Evolutionary conservation across 2,113 vertebrate genomes (phyloP).

Genomic region (Muntiacus reevesi): DNA sequence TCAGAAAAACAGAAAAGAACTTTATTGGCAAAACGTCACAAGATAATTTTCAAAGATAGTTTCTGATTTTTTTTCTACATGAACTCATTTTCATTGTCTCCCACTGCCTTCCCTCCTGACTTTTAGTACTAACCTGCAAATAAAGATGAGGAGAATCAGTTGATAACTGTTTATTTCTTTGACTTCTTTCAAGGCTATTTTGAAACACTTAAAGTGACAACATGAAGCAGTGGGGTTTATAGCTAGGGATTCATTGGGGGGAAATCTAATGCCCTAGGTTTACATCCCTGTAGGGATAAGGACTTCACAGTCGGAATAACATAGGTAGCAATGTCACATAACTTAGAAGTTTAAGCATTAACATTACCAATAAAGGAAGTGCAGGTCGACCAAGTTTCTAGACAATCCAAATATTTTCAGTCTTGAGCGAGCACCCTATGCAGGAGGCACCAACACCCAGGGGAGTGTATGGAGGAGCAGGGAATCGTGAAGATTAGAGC

Average conservation of each 20-base stretch:
- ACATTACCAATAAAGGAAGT: constrained; percentile 21
- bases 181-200: neutral
- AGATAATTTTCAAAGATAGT: constrained; percentile 5
- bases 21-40: constrained; percentile 7
- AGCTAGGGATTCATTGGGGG: neutral
- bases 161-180: neutral
- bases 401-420: constrained; percentile 51
- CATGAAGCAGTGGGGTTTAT: neutral
- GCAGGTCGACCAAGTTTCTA: constrained; percentile 15
- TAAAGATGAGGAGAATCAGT: neutral
- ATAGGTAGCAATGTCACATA: neutral
- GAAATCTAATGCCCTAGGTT: neutral
- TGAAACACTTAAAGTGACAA: neutral
- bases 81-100: constrained; percentile 1
- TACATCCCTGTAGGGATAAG: neutral
- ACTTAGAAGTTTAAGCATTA: constrained; percentile 20
- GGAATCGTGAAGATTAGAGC: neutral
- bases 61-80: neutral
- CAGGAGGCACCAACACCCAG: neutral
- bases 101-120: neutral
- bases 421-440: neutral
- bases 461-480: neutral
- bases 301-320: neutral
- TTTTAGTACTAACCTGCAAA: neutral
- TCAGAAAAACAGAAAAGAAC: constrained; percentile 26